Evolutionary conservation across 1,140 invertebrate species (phyloP).

Genomic region (Paralvinella palmiformis): DNA sequence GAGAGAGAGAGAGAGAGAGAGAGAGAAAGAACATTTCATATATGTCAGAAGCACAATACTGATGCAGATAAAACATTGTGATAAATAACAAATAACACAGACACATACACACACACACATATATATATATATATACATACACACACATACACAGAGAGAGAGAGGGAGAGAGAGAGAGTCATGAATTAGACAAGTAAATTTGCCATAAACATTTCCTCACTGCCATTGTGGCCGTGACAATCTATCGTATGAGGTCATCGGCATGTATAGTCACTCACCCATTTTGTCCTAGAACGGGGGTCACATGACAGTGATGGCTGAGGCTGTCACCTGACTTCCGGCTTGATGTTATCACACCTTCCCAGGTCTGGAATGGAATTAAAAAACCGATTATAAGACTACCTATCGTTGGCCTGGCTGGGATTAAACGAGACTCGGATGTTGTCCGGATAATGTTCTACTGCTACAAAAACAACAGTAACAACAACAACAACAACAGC

Average conservation of each 20-base stretch:
- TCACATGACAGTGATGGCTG: background rate
- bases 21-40: no score
- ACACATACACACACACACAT: background rate
- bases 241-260: background rate
- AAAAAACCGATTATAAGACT: no score
- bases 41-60: no score
- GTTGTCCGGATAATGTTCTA: no score
- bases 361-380: conserved; percentile 4
- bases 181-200: background rate
- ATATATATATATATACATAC: background rate
- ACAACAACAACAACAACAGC: no score
- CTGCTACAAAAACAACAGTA: no score
- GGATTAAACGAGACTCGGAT: no score
- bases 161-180: background rate
- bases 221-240: background rate
- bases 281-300: background rate
- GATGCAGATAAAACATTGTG: no score
- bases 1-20: no score
- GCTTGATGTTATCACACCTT: background rate
- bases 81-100: background rate
- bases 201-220: background rate
- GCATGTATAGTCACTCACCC: background rate
- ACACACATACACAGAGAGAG: background rate
- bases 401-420: no score
- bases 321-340: background rate